Base-by-base conservation (phyloP, 1,140 invertebrate species). In the Brachionus calyciflorus region DNA sequence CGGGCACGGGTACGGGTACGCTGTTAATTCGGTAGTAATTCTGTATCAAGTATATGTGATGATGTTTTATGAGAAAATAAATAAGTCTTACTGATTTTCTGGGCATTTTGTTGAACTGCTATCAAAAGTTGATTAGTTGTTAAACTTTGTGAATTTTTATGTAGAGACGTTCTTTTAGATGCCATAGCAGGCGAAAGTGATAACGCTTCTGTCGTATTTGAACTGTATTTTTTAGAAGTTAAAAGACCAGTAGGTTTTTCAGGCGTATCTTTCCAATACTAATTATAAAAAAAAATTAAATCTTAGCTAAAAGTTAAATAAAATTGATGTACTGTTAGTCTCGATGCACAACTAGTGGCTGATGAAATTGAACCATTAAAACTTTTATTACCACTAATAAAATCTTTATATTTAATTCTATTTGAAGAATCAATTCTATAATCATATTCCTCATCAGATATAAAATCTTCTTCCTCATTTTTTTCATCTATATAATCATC, bases 291-390 rank as follows among this genome's bases (percentile, higher is more conserved):
- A 28, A 46, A 9, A 21, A 63, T 37, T 41, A 17, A 53, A 10
- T 4, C 14, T n/a, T 28, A 57, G n/a, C 17, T 9, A 28, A 57
- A 26, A 28, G 28, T 30, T 12, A 60, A 60, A 12, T 0, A 41
- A 60, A 40, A 7, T 40, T 19, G n/a, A 21, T 2, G 21, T 44
- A 65, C 60, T 24, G 60, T 65, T 65, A 65, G 17, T 24, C 60
- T 65, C 3, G 60, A 65, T 9, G 60, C 60, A 24, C 37, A 65
- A 26, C 60, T 65, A 30, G 60, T 65, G 3, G 60, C 60, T 2
- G 60, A 65, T 24, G 60, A 65, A 65, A 65, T 65, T 24, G 60
- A 65, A 46, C 60, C 37, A 65, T 65, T 65, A 44, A 65, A 65
- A 9, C 37, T 65, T 24, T 41, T 44, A 65, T 65, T 65, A 10